Conservation (phyloP, 2,888 invertebrate species). For the Sicus ferrugineus region DNA sequence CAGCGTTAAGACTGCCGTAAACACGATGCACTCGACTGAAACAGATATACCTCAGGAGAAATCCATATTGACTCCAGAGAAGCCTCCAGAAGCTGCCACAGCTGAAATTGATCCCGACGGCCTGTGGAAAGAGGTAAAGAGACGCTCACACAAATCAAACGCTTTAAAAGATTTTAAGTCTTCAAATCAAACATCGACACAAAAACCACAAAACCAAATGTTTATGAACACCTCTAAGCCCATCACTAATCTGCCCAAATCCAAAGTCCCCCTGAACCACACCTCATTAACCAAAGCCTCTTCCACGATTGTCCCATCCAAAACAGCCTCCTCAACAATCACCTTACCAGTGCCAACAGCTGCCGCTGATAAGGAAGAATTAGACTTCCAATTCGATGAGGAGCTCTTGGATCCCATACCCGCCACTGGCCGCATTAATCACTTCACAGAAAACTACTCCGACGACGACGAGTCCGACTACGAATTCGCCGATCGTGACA, state of each 20-base stretch:
- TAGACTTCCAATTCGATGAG: slow-evolving; percentile 97
- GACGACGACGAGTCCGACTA: slow-evolving; percentile 82
- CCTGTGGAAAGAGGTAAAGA: slow-evolving; percentile 69
- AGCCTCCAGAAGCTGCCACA: slow-evolving; percentile 43
- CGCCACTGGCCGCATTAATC: slow-evolving; percentile 78
- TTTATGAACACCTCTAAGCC: slow-evolving; percentile 45
- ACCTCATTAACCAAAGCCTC: slow-evolving; percentile 39
- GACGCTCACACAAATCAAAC: slow-evolving; percentile 67
- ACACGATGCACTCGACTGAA: not conserved
- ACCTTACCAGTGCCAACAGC: slow-evolving; percentile 47
- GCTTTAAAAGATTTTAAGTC: slow-evolving; percentile 66
- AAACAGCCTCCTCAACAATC: slow-evolving; percentile 55
- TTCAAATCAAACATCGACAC: slow-evolving; percentile 46
- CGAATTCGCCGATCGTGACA: slow-evolving; percentile 91
- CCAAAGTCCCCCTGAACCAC: slow-evolving; percentile 30
- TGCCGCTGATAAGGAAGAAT: slow-evolving; percentile 74
- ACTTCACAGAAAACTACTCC: slow-evolving; percentile 79
- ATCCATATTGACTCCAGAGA: slow-evolving; percentile 49
- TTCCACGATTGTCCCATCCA: slow-evolving; percentile 54
- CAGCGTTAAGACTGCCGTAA: slow-evolving; percentile 51
- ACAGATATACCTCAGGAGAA: not conserved
- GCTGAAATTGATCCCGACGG: slow-evolving; percentile 55
- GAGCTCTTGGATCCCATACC: slow-evolving; percentile 81
- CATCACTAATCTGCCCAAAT: slow-evolving; percentile 36
- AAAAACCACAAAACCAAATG: slow-evolving; percentile 44